phyloP scores from a whole-genome alignment of 2,888 invertebrate species.

The Agriopis marginaria region DNA sequence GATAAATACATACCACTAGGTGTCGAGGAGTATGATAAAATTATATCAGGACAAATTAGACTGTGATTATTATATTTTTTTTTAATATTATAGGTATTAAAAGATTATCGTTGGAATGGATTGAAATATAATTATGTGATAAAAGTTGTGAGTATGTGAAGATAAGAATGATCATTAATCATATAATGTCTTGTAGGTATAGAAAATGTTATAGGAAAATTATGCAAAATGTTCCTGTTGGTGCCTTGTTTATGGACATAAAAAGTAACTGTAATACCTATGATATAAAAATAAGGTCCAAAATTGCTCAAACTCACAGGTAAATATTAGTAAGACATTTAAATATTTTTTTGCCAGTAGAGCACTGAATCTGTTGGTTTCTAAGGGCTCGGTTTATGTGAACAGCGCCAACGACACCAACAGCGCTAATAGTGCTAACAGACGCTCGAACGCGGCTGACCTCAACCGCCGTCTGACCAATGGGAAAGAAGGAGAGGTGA shows the following conservation, averaged over 20 bases:
- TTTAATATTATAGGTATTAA: neutral
- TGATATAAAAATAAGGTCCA: neutral
- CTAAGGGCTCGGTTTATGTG: too few species aligned
- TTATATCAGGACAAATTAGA: conserved; percentile 91
- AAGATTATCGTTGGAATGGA: neutral
- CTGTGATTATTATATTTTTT: conserved; percentile 82
- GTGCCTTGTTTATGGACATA: neutral
- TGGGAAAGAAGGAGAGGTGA: too few species aligned
- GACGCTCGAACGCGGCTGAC: too few species aligned
- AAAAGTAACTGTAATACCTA: neutral
- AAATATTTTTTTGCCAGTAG: neutral
- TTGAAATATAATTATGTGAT: conserved; percentile 25
- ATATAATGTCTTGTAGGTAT: neutral
- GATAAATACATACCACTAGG: conserved; percentile 91
- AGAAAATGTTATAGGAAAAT: neutral
- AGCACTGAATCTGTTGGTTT: conserved; percentile 4
- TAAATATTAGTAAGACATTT: neutral
- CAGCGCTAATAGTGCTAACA: too few species aligned
- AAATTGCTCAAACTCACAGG: conserved; percentile 9
- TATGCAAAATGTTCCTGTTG: conserved; percentile 4
- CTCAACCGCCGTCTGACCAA: too few species aligned
- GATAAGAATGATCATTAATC: conserved; percentile 1
- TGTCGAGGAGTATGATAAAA: conserved; percentile 90
- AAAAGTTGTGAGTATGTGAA: conserved; percentile 32
- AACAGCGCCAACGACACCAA: too few species aligned